Evolutionary conservation across 2,113 vertebrate species (phyloP), one percentile per base, ranked within the genome.

Genomic region (Boulengeromyrus knoepffleri): DNA sequence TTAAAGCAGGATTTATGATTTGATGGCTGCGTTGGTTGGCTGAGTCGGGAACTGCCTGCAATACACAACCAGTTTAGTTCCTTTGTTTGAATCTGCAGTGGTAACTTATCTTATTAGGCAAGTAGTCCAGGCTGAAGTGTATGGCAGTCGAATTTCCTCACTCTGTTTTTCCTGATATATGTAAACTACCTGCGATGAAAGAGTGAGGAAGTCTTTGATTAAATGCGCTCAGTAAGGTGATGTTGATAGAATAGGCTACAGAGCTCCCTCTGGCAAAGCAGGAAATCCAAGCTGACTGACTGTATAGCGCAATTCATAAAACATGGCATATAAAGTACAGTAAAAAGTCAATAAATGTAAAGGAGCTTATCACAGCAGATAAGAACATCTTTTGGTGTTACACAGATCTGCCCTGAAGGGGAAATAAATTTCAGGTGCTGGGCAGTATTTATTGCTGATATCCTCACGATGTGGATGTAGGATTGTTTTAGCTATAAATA

Each of bases 261-360:
- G 58, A 36, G 24, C 52, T 49, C 42, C 85, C 42, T 85, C 13
- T 31, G 58, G 89, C 84, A 49, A 27, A 13, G 19, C 24, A 12
- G 84, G 45, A 74, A 50, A 70, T 87, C 84, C 21, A n/a, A 39
- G 84, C 56, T 50, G 89, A 74, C 56, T 66, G 53, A 66, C 87
- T 46, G 45, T 13, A 31, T 24, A 85, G 52, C 21, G 52, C 31
- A 27, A 15, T 50, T 42, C 66, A 39, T 27, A 31, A 36, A 36
- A 27, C 47, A 80, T 24, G 49, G 46, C 36, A 27, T 89, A n/a
- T 84, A 53, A 84, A 45, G 24, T 56, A 56, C 74, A 52, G 85
- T 87, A 87, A 87, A 50, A 87, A 87, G 88, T 89, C 88, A 84
- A 80, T 53, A 89, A 89, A 89, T 84, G 88, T 80, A 89, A 83